A percentile compares a stretch with the other conserved stretches of the same genome.
Conservation (phyloP, 2,797 vertebrate species). For the Hydrophis major region DNA sequence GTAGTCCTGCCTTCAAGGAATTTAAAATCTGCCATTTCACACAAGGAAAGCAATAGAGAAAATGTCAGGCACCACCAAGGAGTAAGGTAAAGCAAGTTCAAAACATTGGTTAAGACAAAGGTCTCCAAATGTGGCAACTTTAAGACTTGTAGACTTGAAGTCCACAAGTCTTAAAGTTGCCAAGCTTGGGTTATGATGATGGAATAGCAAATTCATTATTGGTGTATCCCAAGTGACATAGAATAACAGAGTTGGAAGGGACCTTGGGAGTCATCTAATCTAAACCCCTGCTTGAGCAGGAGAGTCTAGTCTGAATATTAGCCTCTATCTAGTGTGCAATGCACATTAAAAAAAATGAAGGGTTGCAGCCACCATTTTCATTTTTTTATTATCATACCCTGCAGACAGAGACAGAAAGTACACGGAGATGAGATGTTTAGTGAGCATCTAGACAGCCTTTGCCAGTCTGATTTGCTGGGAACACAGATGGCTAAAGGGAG, state of each 20-base stretch:
- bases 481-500: background rate
- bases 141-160: too few species aligned
- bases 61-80: background rate
- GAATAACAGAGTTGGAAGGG: too few species aligned
- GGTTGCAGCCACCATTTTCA: background rate
- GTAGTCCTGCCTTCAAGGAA: too few species aligned
- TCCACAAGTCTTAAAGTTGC: too few species aligned
- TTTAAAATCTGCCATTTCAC: background rate
- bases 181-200: background rate
- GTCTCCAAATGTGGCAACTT: too few species aligned
- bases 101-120: background rate
- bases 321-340: background rate
- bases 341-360: background rate
- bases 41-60: background rate
- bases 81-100: background rate
- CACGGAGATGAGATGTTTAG: background rate
- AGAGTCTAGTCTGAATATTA: too few species aligned
- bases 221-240: background rate
- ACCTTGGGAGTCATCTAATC: too few species aligned
- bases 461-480: background rate
- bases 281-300: too few species aligned
- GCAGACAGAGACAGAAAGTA: background rate
- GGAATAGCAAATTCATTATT: background rate
- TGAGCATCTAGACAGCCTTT: background rate
- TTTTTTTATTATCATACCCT: background rate